These are phyloP conservation scores for Apocrypta bakeri DNA, from an alignment of 1,140 invertebrate genomes.

Conservation along the genomic window DNA sequence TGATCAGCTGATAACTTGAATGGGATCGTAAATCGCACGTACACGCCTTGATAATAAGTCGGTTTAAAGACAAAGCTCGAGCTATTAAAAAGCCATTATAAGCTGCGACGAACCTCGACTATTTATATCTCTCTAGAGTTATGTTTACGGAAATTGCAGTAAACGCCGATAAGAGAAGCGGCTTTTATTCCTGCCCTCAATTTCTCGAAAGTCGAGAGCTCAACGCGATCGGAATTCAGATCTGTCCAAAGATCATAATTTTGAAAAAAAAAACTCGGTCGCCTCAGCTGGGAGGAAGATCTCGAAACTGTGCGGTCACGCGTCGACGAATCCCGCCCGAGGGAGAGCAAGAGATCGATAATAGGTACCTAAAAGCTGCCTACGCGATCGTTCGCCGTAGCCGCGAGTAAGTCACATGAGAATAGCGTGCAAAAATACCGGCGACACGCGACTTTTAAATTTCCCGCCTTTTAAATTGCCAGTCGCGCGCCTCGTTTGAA, in stretches of 20 bases:
- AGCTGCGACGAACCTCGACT: not conserved
- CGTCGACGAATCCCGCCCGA: not conserved
- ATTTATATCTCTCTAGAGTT: not conserved
- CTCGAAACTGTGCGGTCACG: not conserved
- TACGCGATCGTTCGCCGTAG: not conserved
- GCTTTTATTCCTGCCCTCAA: not conserved
- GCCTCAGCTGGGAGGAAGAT: not conserved
- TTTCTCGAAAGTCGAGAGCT: not conserved
- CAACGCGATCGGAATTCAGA: no score
- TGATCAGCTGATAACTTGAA: not conserved
- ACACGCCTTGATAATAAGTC: not conserved
- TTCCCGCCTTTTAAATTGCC: not conserved
- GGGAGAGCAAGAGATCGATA: not conserved
- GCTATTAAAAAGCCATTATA: not conserved
- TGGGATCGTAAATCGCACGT: not conserved
- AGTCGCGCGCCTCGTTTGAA: not conserved
- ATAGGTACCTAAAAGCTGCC: not conserved
- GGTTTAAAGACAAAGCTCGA: not conserved
- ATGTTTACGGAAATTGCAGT: not conserved
- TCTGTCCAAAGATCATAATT: no score
- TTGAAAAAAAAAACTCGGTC: not conserved
- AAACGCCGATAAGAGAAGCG: not conserved
- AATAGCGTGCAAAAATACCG: not conserved
- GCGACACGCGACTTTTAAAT: not conserved
- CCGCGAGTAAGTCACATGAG: not conserved